These are phyloP conservation scores for Okamejei kenojei DNA, from an alignment of 2,797 vertebrate genomes.

Conservation along the genomic window DNA sequence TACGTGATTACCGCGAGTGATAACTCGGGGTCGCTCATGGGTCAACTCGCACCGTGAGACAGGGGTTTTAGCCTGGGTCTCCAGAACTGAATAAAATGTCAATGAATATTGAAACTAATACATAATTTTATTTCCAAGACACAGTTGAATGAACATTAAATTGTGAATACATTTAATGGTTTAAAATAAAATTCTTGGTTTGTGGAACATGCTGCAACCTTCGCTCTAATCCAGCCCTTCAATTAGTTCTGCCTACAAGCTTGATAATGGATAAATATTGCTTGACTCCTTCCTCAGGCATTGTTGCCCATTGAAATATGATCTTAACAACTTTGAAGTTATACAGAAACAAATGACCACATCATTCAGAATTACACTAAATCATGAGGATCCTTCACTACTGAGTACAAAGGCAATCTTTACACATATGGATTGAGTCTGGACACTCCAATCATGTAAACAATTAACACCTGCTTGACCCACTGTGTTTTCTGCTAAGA, in stretches of 20 bases:
- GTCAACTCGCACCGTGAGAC: no score
- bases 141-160: background rate
- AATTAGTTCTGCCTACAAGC: background rate
- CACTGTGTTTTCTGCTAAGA: background rate
- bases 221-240: background rate
- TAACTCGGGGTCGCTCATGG: no score
- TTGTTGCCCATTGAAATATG: background rate
- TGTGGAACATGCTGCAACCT: background rate
- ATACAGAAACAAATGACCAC: background rate
- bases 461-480: background rate
- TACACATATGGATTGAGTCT: background rate
- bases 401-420: background rate
- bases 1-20: no score
- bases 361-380: background rate
- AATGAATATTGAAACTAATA: background rate
- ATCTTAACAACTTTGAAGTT: slow-evolving; percentile 10
- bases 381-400: background rate
- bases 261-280: background rate
- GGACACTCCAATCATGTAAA: background rate
- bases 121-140: background rate
- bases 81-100: background rate
- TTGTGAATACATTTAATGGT: background rate
- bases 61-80: no score
- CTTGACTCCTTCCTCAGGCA: background rate
- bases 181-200: background rate